Evolutionary conservation across 2,888 invertebrate genomes (phyloP).

Genomic region (Leucoma salicis): DNA sequence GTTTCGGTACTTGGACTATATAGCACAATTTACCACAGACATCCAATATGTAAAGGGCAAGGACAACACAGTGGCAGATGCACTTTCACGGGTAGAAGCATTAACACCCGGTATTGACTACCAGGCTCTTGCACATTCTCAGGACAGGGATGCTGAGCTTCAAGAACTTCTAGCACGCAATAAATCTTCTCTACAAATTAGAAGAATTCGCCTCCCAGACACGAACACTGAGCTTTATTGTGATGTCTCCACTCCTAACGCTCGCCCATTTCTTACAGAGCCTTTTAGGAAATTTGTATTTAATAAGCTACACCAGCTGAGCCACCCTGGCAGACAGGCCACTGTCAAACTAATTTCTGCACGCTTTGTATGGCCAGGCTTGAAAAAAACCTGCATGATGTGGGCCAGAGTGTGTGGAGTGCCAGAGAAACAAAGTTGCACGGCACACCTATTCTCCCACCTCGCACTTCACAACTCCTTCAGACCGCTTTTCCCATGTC

Average conservation of each 20-base stretch:
- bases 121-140: neutral
- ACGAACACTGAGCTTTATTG: neutral
- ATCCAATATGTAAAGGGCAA: neutral
- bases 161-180: neutral
- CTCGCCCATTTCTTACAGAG: neutral
- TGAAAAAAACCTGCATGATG: neutral
- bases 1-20: neutral
- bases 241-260: neutral
- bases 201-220: neutral
- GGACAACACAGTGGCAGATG: neutral
- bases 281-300: neutral
- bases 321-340: neutral
- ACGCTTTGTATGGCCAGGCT: neutral
- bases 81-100: neutral
- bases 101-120: neutral
- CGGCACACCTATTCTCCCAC: neutral
- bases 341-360: neutral
- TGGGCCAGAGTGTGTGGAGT: neutral
- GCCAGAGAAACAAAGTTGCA: neutral
- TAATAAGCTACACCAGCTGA: neutral
- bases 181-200: neutral
- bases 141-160: neutral
- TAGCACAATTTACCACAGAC: neutral
- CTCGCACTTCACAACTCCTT: neutral
- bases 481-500: slow-evolving; percentile 5